These are phyloP conservation scores for Drosophila anceps DNA, from an alignment of 2,888 invertebrate genomes.

Conservation along the genomic window DNA sequence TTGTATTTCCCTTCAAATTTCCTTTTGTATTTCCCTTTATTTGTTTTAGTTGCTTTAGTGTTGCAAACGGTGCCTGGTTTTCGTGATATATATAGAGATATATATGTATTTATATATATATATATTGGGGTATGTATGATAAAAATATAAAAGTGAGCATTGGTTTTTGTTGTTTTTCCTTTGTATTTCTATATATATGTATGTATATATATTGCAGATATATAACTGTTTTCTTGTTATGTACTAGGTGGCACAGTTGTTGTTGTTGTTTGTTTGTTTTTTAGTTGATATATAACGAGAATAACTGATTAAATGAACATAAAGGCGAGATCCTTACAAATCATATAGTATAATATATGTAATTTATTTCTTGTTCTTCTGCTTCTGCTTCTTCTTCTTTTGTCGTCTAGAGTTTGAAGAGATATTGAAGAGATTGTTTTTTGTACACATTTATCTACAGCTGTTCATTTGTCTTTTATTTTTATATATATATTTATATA, in stretches of 20 bases:
- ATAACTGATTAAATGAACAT: conserved; percentile 11
- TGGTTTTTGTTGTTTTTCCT: conserved; percentile 48
- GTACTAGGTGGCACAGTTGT: conserved; percentile 81
- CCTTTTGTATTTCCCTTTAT: conserved; percentile 4
- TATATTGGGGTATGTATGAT: conserved; percentile 71
- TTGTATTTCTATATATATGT: conserved; percentile 39
- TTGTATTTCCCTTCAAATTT: neutral
- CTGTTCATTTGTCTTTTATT: conserved; percentile 35
- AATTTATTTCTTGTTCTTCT: neutral
- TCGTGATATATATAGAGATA: conserved; percentile 49
- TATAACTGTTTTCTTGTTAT: conserved; percentile 79
- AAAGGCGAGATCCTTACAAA: conserved; percentile 67
- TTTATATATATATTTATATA: conserved; percentile 47
- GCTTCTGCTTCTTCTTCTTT: conserved; percentile 13
- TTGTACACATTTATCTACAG: conserved; percentile 76
- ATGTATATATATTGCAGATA: conserved; percentile 69
- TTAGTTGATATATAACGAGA: conserved; percentile 42
- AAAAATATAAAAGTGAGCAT: conserved; percentile 81
- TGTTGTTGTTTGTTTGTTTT: conserved; percentile 54
- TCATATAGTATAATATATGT: conserved; percentile 16
- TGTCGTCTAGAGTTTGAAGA: conserved; percentile 1
- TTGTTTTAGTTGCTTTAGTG: conserved; percentile 52
- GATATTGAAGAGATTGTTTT: conserved; percentile 41
- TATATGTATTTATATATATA: conserved; percentile 36
- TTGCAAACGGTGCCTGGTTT: conserved; percentile 71